Evolutionary conservation across 2,113 vertebrate species (phyloP).

Genomic region (Petrocephalus microphthalmus): DNA sequence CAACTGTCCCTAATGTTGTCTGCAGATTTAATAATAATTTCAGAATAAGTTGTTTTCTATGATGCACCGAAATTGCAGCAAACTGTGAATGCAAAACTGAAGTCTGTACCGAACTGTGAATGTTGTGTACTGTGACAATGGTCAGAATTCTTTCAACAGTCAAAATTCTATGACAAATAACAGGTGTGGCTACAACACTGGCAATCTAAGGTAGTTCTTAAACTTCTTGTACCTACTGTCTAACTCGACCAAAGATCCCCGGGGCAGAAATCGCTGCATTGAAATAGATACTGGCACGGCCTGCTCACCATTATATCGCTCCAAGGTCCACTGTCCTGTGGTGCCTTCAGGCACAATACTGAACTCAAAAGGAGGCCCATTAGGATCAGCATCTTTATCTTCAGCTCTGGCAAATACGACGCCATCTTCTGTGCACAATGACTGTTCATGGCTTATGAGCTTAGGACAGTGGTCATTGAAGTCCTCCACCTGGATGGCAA

Average conservation of each 20-base stretch:
- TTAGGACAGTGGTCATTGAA: slow-evolving; percentile 83
- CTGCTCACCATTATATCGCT: slow-evolving; percentile 66
- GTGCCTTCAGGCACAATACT: slow-evolving; percentile 61
- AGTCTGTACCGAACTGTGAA: not conserved
- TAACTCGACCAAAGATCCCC: not conserved
- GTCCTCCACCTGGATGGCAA: slow-evolving; percentile 73
- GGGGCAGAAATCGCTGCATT: not conserved
- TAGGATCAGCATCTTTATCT: slow-evolving; percentile 67
- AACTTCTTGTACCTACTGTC: not conserved
- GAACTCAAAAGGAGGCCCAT: slow-evolving; percentile 74
- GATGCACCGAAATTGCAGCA: not conserved
- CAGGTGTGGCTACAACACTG: not conserved
- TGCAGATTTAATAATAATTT: not conserved
- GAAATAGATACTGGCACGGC: not conserved
- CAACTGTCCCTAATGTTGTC: not conserved
- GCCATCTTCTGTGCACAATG: slow-evolving; percentile 55
- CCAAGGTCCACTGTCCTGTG: slow-evolving; percentile 67
- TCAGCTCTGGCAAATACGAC: slow-evolving; percentile 62
- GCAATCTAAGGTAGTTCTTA: not conserved
- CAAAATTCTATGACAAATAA: not conserved
- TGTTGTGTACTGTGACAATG: not conserved
- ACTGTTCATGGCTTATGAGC: slow-evolving; percentile 50
- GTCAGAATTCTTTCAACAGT: not conserved
- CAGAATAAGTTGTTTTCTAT: not conserved
- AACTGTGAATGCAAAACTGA: not conserved